Percentiles rank a stretch among this genome's conserved stretches.
These are phyloP conservation scores for Virgularia gustaviana DNA, from an alignment of 92 coral and sea anemone genomes.

Conservation along the genomic window DNA sequence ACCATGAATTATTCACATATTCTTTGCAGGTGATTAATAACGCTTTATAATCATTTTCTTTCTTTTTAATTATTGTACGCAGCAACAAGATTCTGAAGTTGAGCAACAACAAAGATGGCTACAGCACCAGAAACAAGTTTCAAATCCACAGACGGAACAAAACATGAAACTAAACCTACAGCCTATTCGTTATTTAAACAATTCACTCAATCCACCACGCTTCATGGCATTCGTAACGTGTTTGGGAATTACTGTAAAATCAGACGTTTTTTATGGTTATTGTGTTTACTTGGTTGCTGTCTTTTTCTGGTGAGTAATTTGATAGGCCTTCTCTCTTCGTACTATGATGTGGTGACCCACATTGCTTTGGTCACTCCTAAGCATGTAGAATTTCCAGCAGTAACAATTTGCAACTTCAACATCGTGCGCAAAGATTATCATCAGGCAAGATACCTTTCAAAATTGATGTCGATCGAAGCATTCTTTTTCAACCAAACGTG, in stretches of 20 bases:
- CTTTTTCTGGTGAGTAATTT: conserved; percentile 18
- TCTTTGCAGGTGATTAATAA: no score
- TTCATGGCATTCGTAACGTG: conserved; percentile 59
- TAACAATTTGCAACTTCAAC: conserved; percentile 62
- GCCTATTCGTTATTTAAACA: conserved; percentile 8
- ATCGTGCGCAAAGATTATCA: conserved; percentile 28
- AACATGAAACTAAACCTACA: neutral
- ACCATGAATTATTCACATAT: no score
- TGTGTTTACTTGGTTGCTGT: conserved; percentile 30
- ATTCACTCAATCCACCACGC: conserved; percentile 44
- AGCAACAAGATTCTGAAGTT: no score
- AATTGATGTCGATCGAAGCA: no score
- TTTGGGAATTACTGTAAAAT: conserved; percentile 28
- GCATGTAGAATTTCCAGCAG: conserved; percentile 53
- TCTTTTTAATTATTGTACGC: no score
- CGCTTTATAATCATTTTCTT: no score
- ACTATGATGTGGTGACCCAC: conserved; percentile 49
- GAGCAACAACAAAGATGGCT: no score
- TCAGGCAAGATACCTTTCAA: no score
- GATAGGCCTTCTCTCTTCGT: conserved; percentile 36
- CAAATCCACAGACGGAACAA: no score
- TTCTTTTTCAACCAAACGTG: no score
- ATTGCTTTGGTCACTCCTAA: conserved; percentile 23
- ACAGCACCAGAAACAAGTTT: no score
- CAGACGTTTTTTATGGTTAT: conserved; percentile 52